These are phyloP conservation scores for Drosophila subsilvestris DNA, from an alignment of 2,888 invertebrate species.

Conservation along the genomic window DNA sequence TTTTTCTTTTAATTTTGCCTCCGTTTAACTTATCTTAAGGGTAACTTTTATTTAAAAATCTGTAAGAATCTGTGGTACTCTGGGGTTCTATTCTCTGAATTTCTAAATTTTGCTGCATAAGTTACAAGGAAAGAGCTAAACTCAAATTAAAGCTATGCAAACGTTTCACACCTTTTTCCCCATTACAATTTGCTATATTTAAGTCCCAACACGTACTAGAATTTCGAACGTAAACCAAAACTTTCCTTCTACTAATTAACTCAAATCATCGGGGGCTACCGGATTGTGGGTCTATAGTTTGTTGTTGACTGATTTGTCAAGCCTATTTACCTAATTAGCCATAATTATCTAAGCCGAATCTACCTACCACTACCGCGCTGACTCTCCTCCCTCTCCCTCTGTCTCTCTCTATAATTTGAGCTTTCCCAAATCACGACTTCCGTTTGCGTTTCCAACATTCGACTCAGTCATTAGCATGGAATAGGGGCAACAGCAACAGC, in stretches of 20 bases:
- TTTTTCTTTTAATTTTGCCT: too few species aligned
- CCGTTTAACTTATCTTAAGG: too few species aligned
- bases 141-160: background rate
- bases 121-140: background rate
- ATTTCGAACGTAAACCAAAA: constrained; percentile 18
- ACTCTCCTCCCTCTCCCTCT: constrained; percentile 23
- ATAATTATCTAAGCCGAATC: constrained; percentile 50
- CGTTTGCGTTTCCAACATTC: constrained; percentile 38
- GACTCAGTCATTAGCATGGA: constrained; percentile 61
- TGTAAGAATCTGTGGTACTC: background rate
- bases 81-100: background rate
- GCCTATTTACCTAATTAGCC: constrained; percentile 43
- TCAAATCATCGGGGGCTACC: constrained; percentile 11
- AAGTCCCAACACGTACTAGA: constrained; percentile 7
- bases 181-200: background rate
- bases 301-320: constrained; percentile 24
- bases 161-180: background rate
- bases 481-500: constrained; percentile 50
- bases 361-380: constrained; percentile 12
- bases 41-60: too few species aligned
- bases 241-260: constrained; percentile 33
- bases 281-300: constrained; percentile 19
- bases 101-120: background rate
- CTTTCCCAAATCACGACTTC: constrained; percentile 69
- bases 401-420: constrained; percentile 52